Base-by-base conservation (phyloP, 2,113 vertebrate species). In the Perca schrenkii region DNA sequence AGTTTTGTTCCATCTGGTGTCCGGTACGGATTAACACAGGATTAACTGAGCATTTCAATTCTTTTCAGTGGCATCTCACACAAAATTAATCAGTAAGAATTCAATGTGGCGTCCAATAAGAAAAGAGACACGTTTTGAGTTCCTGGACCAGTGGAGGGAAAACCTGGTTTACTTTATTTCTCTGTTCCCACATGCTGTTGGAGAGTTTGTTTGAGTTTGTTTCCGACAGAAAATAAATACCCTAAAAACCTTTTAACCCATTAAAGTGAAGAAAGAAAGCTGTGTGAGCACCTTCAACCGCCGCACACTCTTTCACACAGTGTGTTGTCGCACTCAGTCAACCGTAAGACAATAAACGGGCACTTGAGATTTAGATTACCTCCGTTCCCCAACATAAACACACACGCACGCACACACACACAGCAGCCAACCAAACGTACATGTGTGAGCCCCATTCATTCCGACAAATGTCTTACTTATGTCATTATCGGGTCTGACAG, bases 361-460 rank as follows among this genome's bases (percentile, higher is more conserved):
- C 68, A 65, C 74, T 75, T 65, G 61, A 86, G 78, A 71, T 74
- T 86, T 70, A 67, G 74, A 84, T 82, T 3, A 71, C 62, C 71
- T 67, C 75, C 46, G 17, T 66, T 66, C 57, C 43, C 43, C 40
- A 8, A 36, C 6, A 65, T 1, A 56, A 56, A 25, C 36, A 17
- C 49, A 54, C 17, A 50, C 28, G 50, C 28, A 64, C 47, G 64
- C 15, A 54, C 22, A 64, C 49, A 36, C 56, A 63, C 54, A 36
- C 52, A 65, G 40, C 60, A 61, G 7, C 34, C 56, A 81, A 78
- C 75, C 76, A 75, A 47, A 68, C 14, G 5, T 56, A 28, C 31
- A 0, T 62, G 46, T 74, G 43, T 28, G 71, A 81, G 77, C 65
- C 2, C 77, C 53, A 5, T 72, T 76, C 66, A 34, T 57, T 19